A percentile compares a stretch with the other conserved stretches of the same genome.
Conservation (phyloP, 2,113 vertebrate genomes). For the Equus quagga region DNA sequence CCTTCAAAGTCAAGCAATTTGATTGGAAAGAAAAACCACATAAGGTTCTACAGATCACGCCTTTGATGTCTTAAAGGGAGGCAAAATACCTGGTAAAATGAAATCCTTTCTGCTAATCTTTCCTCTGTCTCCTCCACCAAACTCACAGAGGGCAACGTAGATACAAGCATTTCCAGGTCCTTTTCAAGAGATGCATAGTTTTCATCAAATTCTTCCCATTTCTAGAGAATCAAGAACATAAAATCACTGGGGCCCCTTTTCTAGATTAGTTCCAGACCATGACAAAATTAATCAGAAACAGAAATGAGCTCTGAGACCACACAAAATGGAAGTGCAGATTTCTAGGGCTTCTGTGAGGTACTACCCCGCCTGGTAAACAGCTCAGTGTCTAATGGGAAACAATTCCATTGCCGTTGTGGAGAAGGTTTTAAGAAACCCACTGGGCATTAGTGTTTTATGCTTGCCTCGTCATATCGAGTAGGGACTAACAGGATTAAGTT, state of each 20-base stretch:
- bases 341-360: neutral
- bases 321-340: neutral
- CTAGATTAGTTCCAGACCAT: neutral
- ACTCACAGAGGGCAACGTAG: constrained; percentile 86
- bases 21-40: neutral
- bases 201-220: constrained; percentile 92
- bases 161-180: constrained; percentile 87
- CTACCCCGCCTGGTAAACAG: neutral
- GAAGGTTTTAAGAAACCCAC: neutral
- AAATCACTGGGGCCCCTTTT: neutral
- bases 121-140: constrained; percentile 90
- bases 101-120: constrained; percentile 86
- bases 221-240: constrained; percentile 83
- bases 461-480: neutral
- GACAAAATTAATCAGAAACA: neutral
- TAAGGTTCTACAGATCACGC: neutral
- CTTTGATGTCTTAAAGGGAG: neutral
- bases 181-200: constrained; percentile 85
- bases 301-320: neutral
- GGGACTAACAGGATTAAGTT: neutral
- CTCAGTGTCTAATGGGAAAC: neutral
- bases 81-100: constrained; percentile 89
- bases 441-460: neutral
- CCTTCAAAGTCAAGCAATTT: neutral
- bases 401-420: neutral